A percentile compares a stretch with the other conserved stretches of the same genome.
These are phyloP conservation scores for Carduelis carduelis DNA, from an alignment of 2,797 vertebrate genomes.

Conservation along the genomic window DNA sequence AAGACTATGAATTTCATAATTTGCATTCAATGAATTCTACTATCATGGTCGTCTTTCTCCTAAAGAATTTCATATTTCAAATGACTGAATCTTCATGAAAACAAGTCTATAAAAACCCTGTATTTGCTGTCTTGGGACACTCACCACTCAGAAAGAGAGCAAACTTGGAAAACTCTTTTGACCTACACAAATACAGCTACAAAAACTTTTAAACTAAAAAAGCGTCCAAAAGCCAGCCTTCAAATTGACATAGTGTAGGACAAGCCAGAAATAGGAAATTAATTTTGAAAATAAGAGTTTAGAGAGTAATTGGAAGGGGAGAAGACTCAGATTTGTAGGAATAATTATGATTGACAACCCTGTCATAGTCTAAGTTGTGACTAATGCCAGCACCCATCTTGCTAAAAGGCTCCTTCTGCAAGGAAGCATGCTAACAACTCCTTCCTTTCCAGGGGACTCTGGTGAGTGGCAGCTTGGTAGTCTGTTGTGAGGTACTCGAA, in stretches of 20 bases:
- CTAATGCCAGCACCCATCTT: background rate
- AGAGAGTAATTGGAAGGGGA: background rate
- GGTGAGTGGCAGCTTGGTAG: background rate
- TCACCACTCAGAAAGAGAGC: background rate
- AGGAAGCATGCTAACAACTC: background rate
- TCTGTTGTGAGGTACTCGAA: background rate
- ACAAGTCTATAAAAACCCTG: background rate
- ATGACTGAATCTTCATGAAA: slow-evolving; percentile 16
- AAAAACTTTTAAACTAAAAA: slow-evolving; percentile 33
- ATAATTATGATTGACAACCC: background rate
- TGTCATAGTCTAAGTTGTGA: background rate
- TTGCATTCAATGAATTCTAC: background rate
- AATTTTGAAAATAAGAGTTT: slow-evolving; percentile 7
- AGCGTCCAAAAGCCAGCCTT: background rate
- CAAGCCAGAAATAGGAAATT: background rate
- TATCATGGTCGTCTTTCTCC: background rate
- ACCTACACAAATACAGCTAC: slow-evolving; percentile 22
- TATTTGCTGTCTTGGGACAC: slow-evolving; percentile 9
- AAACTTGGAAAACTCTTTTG: slow-evolving; percentile 28
- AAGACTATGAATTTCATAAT: background rate
- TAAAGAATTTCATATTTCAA: background rate
- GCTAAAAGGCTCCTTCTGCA: background rate
- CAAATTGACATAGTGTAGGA: background rate
- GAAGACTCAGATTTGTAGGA: background rate
- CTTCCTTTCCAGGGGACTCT: background rate